Conservation (phyloP, 2,113 vertebrate species). For the Rutilus rutilus region DNA sequence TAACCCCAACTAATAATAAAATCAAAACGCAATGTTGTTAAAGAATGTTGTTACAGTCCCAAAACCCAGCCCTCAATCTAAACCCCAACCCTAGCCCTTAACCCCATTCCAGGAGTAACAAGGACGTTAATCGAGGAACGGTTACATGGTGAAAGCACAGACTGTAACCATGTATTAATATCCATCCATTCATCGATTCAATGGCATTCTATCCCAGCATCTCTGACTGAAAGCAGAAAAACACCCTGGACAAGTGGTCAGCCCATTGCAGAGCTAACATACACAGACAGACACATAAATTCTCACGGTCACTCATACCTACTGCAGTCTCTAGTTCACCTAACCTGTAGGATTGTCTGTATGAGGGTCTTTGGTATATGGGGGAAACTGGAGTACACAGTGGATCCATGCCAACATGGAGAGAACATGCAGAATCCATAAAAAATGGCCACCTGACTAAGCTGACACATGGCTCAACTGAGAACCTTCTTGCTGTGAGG, state of each 20-base stretch:
- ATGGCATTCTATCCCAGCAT: not conserved
- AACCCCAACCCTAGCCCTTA: not conserved
- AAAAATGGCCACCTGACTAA: not conserved
- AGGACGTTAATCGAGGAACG: not conserved
- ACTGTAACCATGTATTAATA: not conserved
- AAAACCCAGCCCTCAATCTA: too few species aligned
- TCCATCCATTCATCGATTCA: not conserved
- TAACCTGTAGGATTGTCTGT: not conserved
- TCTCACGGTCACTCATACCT: not conserved
- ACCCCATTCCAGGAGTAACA: not conserved
- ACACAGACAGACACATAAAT: not conserved
- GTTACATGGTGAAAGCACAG: not conserved
- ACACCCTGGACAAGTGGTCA: too few species aligned
- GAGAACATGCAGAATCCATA: not conserved
- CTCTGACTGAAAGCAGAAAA: not conserved
- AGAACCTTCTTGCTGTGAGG: not conserved
- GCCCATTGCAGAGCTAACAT: not conserved
- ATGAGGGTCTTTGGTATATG: not conserved
- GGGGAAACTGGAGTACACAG: not conserved
- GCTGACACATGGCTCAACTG: not conserved
- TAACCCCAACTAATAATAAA: not conserved
- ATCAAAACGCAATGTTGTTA: not conserved
- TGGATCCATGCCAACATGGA: not conserved
- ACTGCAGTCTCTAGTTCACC: not conserved
- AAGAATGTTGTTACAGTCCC: not conserved